These are phyloP conservation scores for Drosophila kikkawai DNA, from an alignment of 1,140 invertebrate species.

Conservation along the genomic window DNA sequence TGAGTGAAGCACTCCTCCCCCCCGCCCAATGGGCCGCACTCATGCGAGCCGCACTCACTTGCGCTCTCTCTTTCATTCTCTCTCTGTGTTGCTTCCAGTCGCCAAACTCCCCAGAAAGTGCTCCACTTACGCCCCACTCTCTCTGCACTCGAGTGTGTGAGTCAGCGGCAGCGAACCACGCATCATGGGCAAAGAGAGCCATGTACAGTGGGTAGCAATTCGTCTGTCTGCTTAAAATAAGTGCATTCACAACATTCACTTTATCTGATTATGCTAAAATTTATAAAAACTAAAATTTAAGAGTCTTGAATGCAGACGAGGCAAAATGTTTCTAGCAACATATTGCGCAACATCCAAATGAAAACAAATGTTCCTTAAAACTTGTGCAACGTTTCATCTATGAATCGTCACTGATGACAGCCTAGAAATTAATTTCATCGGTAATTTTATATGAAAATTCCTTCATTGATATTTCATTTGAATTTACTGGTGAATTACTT, in stretches of 20 bases:
- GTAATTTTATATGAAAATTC: no score
- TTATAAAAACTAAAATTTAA: not conserved
- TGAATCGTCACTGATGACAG: no score
- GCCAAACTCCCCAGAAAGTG: slow-evolving; percentile 29
- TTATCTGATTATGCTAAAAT: not conserved
- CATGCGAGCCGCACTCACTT: slow-evolving; percentile 37
- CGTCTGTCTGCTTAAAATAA: not conserved
- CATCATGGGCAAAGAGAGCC: slow-evolving; percentile 23
- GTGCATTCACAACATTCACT: no score
- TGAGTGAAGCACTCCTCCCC: slow-evolving; percentile 60
- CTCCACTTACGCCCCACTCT: slow-evolving; percentile 32
- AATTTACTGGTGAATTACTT: no score
- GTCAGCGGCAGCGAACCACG: slow-evolving; percentile 24
- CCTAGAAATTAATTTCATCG: no score
- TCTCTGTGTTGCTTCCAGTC: not conserved
- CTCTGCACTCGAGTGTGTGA: slow-evolving; percentile 23
- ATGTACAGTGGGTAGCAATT: not conserved
- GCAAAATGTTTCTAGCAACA: not conserved
- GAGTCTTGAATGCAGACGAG: not conserved
- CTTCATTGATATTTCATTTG: no score
- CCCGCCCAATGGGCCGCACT: slow-evolving; percentile 50
- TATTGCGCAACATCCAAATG: not conserved
- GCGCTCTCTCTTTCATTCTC: not conserved
- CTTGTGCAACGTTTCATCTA: no score
- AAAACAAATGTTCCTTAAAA: no score